Percentiles rank a stretch among this genome's conserved stretches.
phyloP scores from a whole-genome alignment of 1,140 invertebrate genomes.

The Pogonomyrmex californicus region DNA sequence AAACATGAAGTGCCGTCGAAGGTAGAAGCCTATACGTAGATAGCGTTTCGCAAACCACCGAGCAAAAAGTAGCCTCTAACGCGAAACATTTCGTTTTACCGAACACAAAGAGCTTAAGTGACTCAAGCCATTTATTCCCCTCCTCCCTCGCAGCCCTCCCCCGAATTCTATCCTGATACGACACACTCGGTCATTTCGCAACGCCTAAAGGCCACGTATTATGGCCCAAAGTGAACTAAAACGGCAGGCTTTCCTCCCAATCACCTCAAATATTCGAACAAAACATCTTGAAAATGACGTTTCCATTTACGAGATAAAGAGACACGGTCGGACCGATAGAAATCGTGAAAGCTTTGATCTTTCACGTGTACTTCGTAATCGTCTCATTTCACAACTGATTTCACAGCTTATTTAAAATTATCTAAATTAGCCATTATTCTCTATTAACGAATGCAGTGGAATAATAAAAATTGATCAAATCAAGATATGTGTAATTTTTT shows the following conservation, averaged over 20 bases:
- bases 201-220: slow-evolving; percentile 1
- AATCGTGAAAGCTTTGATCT: neutral
- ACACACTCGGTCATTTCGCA: slow-evolving; percentile 14
- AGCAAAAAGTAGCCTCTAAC: slow-evolving; percentile 16
- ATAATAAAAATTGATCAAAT: neutral
- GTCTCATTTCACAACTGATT: neutral
- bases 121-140: slow-evolving; percentile 18
- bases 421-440: neutral
- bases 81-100: slow-evolving; percentile 53
- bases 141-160: neutral
- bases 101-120: slow-evolving; percentile 65
- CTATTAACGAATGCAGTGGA: neutral
- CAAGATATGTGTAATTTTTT: neutral
- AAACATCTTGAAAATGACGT: slow-evolving; percentile 14
- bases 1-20: slow-evolving; percentile 60
- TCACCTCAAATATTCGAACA: slow-evolving; percentile 15
- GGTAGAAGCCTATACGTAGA: slow-evolving; percentile 50
- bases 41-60: slow-evolving; percentile 20
- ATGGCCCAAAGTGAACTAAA: slow-evolving; percentile 3
- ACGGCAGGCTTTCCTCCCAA: neutral
- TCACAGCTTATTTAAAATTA: neutral
- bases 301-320: slow-evolving; percentile 10
- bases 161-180: neutral
- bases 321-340: neutral
- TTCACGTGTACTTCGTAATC: no score